Percentiles rank a stretch among this genome's conserved stretches.
These are phyloP conservation scores for Ctenodactylus gundi DNA, from an alignment of 2,113 vertebrate genomes.

Conservation along the genomic window DNA sequence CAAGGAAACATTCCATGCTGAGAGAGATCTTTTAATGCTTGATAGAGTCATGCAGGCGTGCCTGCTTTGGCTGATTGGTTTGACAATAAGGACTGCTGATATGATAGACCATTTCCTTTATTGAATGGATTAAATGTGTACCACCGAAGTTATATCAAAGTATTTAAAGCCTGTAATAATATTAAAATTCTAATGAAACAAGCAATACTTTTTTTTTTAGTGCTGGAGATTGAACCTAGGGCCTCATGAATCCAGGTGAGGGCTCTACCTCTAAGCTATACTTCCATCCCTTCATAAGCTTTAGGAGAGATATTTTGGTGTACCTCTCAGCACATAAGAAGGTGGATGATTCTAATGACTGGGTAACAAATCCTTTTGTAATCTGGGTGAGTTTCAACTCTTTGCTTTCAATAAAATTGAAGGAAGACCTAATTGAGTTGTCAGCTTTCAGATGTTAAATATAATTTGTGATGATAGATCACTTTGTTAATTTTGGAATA, in stretches of 20 bases:
- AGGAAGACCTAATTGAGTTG: not conserved
- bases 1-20: not conserved
- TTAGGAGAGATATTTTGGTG: not conserved
- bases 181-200: conserved; percentile 12
- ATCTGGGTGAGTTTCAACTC: conserved; percentile 5
- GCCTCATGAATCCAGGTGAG: not conserved
- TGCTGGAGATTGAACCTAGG: not conserved
- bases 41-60: not conserved
- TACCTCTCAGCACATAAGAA: not conserved
- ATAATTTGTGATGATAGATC: conserved; percentile 17
- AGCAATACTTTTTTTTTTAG: too few species aligned
- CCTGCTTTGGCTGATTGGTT: not conserved
- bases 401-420: conserved; percentile 50
- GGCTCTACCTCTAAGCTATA: not conserved
- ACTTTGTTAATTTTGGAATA: conserved; percentile 33
- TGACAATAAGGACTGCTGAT: not conserved
- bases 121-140: not conserved
- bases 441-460: conserved; percentile 24
- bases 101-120: not conserved
- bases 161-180: not conserved
- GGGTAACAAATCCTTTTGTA: not conserved
- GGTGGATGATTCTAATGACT: not conserved
- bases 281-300: not conserved
- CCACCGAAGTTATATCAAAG: not conserved
- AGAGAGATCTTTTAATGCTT: not conserved